Percentiles rank a stretch among this genome's conserved stretches.
These are phyloP conservation scores for Champsocephalus esox DNA, from an alignment of 2,797 vertebrate species.

Conservation along the genomic window DNA sequence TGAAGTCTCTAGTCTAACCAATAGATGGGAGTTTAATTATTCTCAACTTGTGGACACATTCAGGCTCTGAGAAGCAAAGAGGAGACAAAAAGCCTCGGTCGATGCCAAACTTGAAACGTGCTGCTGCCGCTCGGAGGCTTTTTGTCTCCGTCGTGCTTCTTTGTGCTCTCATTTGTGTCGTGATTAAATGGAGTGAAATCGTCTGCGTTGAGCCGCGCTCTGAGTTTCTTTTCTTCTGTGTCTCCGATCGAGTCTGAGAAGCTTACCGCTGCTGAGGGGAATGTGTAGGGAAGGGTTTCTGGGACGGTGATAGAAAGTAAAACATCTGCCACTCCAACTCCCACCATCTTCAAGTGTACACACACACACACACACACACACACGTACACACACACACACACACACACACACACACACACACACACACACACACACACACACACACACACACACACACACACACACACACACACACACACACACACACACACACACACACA, in stretches of 20 bases:
- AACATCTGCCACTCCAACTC: conserved; percentile 35
- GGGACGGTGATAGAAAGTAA: conserved; percentile 2
- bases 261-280: background rate
- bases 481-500: too few relatives aligned
- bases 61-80: background rate
- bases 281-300: background rate
- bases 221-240: background rate
- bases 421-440: conserved; percentile 1
- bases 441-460: too few relatives aligned
- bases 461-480: too few relatives aligned
- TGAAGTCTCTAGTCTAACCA: too few relatives aligned
- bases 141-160: background rate
- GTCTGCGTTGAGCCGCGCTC: background rate
- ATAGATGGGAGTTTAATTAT: too few relatives aligned
- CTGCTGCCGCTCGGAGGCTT: background rate
- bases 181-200: background rate
- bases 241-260: background rate
- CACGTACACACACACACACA: background rate
- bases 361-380: too few relatives aligned
- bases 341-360: background rate
- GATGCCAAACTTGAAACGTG: background rate
- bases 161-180: background rate
- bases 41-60: background rate
- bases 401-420: background rate
- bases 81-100: background rate